These are phyloP conservation scores for Stenopsyche tienmushanensis DNA, from an alignment of 1,140 invertebrate genomes.

Conservation along the genomic window DNA sequence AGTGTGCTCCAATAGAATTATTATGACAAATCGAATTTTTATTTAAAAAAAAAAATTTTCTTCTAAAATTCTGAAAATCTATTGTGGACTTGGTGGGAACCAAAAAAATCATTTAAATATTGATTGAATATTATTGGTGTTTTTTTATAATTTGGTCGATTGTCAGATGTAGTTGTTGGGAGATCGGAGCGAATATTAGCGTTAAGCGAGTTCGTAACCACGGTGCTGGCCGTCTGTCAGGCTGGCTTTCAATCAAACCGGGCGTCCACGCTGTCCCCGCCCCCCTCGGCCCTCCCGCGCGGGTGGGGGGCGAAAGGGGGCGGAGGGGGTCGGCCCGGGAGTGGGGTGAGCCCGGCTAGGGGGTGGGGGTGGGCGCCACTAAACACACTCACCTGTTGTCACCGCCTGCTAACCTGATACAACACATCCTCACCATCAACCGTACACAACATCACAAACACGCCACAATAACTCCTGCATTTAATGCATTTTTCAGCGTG, in stretches of 20 bases:
- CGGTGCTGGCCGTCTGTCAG: constrained; percentile 39
- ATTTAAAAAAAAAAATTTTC: no score
- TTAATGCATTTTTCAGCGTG: no score
- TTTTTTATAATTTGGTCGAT: not conserved
- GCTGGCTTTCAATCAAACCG: constrained; percentile 41
- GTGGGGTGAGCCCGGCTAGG: not conserved
- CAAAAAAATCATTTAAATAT: no score
- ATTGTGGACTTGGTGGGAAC: no score
- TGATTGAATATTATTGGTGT: no score
- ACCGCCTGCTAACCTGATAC: constrained; percentile 29
- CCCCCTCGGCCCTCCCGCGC: constrained; percentile 2
- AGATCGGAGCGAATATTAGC: not conserved
- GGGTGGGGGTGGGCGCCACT: constrained; percentile 5
- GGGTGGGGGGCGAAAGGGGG: no score
- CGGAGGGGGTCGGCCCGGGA: no score
- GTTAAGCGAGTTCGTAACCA: constrained; percentile 16
- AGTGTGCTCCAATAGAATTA: no score
- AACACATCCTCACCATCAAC: not conserved
- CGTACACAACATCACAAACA: not conserved
- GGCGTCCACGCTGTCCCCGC: constrained; percentile 13
- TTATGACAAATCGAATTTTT: no score
- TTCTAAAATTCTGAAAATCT: no score
- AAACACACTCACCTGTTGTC: constrained; percentile 40
- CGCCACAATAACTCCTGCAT: no score
- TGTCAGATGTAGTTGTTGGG: not conserved